These are phyloP conservation scores for Cyrtonyx montezumae DNA, from an alignment of 2,113 vertebrate species.

Conservation along the genomic window DNA sequence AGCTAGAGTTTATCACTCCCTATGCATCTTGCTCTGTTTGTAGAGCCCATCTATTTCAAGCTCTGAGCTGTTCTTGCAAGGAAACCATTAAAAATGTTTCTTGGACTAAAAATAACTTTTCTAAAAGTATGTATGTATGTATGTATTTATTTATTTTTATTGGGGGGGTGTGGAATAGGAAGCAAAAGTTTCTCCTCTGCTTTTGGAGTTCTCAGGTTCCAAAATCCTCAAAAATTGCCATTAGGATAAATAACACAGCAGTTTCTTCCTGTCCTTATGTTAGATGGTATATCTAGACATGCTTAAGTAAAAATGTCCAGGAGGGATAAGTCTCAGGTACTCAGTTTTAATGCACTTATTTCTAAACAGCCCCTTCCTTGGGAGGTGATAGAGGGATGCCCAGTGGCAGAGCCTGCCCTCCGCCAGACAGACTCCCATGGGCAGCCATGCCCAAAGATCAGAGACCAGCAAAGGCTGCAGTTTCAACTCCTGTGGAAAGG, in stretches of 20 bases:
- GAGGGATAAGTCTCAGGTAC: not conserved
- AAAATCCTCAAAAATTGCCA: not conserved
- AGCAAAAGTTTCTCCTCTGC: not conserved
- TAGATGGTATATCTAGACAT: too few species aligned
- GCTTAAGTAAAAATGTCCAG: not conserved
- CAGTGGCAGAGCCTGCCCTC: not conserved
- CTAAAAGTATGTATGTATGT: too few species aligned
- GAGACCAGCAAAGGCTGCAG: not conserved
- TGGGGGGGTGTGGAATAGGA: not conserved
- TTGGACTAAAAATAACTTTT: not conserved
- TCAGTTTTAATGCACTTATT: not conserved
- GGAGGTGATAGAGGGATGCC: not conserved
- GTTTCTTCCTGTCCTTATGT: not conserved
- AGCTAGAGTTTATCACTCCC: not conserved
- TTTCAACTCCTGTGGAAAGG: not conserved
- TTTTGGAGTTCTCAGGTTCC: not conserved
- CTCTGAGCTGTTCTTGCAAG: not conserved
- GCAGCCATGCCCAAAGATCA: not conserved
- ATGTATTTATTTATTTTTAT: not conserved
- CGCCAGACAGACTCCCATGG: not conserved
- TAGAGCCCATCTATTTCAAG: not conserved
- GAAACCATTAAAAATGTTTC: not conserved
- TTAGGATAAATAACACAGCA: not conserved
- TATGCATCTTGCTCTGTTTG: slow-evolving; percentile 2
- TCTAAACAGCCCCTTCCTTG: not conserved